Evolutionary conservation across 2,113 vertebrate species (phyloP), one percentile per base, ranked within the genome.

Genomic region (Sula dactylatra): DNA sequence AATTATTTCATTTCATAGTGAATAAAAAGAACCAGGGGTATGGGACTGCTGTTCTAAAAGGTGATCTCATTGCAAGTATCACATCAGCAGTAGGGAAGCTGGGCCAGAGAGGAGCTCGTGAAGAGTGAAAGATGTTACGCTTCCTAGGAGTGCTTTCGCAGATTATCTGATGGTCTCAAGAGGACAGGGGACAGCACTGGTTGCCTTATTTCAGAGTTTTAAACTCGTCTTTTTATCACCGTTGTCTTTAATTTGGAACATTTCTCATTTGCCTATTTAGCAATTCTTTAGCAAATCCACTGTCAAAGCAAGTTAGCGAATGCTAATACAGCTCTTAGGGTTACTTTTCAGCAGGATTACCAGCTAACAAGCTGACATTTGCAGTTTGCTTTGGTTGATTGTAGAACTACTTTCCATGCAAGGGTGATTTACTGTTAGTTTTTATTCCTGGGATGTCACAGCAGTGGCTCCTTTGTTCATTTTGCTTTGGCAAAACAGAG

Each of bases 261-360:
- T 44, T 38, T 78, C 83, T 73, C 29, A 34, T 65, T 65, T 72
- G 77, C 26, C 38, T 66, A 0, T 67, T 94, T 72, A 58, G 85
- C 47, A 38, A 66, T 86, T 88, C 31, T 82, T 93, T 49, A 90
- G 87, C 87, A 90, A 91, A 96, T 78, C 91, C 73, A 79, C 82
- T 89, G 91, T 82, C 90, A 85, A 55, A 91, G 74, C 73, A 64
- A 65, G 87, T 94, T 89, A 88, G 78, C 13, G 7, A 78, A 22
- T 3, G 9, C 47, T 88, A 38, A 86, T 29, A 9, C 10, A 2
- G 55, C 67, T 92, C 86, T 83, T 49, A 24, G 81, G 92, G 88
- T 82, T 70, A 70, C 49, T 92, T 89, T 90, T 59, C 83, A 87
- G 73, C 78, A 79, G 95, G 89, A 83, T 97, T 94, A 91, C 58